phyloP scores from a whole-genome alignment of 2,888 invertebrate species.

The Cantharis rustica region DNA sequence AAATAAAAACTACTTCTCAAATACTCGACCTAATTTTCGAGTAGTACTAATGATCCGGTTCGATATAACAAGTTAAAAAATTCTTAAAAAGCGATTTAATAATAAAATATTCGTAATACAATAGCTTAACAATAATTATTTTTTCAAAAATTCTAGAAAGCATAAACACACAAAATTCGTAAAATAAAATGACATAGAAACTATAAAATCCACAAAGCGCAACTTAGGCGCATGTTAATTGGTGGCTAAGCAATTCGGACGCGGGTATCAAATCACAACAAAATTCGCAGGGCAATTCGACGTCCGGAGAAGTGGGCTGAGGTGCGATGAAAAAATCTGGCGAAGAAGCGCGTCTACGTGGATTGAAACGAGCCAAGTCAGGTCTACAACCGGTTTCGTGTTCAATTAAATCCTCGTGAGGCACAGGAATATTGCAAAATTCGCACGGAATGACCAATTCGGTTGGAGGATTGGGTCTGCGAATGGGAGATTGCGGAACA shows the following conservation, averaged over 20 bases:
- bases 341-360: conserved; percentile 38
- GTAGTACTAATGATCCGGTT: no score
- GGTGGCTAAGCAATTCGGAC: conserved; percentile 61
- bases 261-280: conserved; percentile 60
- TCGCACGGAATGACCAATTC: conserved; percentile 60
- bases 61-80: background rate
- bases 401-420: conserved; percentile 58
- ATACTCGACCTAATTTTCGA: no score
- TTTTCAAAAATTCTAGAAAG: background rate
- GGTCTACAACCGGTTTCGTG: conserved; percentile 59
- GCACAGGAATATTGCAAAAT: conserved; percentile 60
- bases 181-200: background rate
- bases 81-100: background rate
- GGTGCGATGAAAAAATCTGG: conserved; percentile 44
- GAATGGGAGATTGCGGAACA: conserved; percentile 58
- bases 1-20: no score
- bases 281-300: conserved; percentile 66
- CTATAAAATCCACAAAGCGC: background rate
- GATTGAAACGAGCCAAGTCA: conserved; percentile 51
- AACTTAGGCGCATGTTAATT: conserved; percentile 54
- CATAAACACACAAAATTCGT: background rate
- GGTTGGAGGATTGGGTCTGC: conserved; percentile 59
- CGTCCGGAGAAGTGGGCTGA: conserved; percentile 47
- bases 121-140: background rate
- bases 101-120: background rate